Evolutionary conservation across 23 tunicate genomes (phyloP).

Genomic region (Aplidium turbinatum): DNA sequence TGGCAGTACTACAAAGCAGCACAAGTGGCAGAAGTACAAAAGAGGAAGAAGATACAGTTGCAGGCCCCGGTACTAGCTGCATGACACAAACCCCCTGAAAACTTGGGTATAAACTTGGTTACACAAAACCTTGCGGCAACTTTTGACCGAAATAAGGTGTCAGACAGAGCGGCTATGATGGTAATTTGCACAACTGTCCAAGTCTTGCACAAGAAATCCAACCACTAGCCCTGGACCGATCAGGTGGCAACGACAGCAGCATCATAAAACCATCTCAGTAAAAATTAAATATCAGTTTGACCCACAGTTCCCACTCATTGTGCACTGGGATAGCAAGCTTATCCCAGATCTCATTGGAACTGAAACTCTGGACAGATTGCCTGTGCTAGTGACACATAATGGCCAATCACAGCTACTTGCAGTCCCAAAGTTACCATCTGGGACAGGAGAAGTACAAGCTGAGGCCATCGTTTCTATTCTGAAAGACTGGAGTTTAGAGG

Average conservation of each 20-base stretch:
- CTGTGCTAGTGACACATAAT: slow-evolving; percentile 7
- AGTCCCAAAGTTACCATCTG: slow-evolving; percentile 19
- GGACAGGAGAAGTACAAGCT: slow-evolving; percentile 27
- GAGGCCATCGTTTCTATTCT: slow-evolving; percentile 22
- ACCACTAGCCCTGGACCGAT: background rate
- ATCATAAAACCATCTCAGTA: slow-evolving; percentile 1
- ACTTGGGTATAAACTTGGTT: too few species aligned
- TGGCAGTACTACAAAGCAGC: too few species aligned
- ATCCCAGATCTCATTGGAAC: slow-evolving; percentile 7
- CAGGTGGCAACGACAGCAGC: background rate
- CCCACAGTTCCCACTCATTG: slow-evolving; percentile 1
- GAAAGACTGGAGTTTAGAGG: slow-evolving; percentile 16
- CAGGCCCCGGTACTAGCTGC: background rate
- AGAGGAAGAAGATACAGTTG: background rate
- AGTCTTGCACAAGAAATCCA: too few species aligned
- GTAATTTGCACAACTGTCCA: too few species aligned
- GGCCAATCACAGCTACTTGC: slow-evolving; percentile 19
- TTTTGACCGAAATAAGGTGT: too few species aligned
- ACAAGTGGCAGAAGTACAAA: background rate
- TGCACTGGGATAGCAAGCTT: slow-evolving; percentile 19
- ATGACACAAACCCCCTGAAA: background rate
- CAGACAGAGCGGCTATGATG: too few species aligned
- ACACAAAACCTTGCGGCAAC: too few species aligned
- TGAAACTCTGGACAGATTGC: slow-evolving; percentile 27
- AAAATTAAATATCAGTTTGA: too few species aligned